Evolutionary conservation across 2,113 vertebrate genomes (phyloP).

Genomic region (Ascaphus truei): DNA sequence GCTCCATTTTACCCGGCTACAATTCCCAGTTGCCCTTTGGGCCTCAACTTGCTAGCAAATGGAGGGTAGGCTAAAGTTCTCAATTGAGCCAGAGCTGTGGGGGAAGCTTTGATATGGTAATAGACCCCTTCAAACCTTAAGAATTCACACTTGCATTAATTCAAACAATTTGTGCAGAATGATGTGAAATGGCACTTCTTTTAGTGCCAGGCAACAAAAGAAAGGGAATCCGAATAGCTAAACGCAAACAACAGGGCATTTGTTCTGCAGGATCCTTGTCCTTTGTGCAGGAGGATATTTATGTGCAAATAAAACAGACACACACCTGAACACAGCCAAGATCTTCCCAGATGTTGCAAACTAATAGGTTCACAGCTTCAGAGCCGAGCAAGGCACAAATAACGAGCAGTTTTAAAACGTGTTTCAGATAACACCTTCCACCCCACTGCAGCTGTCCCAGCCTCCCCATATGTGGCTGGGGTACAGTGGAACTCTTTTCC

Average conservation of each 20-base stretch:
- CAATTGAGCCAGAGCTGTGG: slow-evolving; percentile 75
- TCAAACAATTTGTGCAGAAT: slow-evolving; percentile 81
- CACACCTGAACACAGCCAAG: slow-evolving; percentile 52
- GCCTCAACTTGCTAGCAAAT: slow-evolving; percentile 80
- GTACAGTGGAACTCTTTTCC: not conserved
- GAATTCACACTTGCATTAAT: slow-evolving; percentile 88
- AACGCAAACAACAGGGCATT: slow-evolving; percentile 59
- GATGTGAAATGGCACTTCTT: slow-evolving; percentile 76
- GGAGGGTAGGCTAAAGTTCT: slow-evolving; percentile 76
- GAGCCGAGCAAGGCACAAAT: not conserved
- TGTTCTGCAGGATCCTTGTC: slow-evolving; percentile 60
- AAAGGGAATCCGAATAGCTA: slow-evolving; percentile 55
- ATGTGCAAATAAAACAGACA: slow-evolving; percentile 35
- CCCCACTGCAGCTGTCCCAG: slow-evolving; percentile 8
- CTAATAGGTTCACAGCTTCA: not conserved
- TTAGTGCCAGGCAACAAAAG: slow-evolving; percentile 66
- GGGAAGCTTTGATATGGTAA: slow-evolving; percentile 95
- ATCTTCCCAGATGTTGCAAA: slow-evolving; percentile 33
- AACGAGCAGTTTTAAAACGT: not conserved
- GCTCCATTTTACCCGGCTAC: slow-evolving; percentile 68
- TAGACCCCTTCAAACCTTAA: slow-evolving; percentile 81
- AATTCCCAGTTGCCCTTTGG: slow-evolving; percentile 72
- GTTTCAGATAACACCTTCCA: not conserved
- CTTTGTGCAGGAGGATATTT: slow-evolving; percentile 42
- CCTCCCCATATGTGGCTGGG: not conserved